Conservation (phyloP, 2,888 invertebrate species). For the Chironomus riparius region DNA sequence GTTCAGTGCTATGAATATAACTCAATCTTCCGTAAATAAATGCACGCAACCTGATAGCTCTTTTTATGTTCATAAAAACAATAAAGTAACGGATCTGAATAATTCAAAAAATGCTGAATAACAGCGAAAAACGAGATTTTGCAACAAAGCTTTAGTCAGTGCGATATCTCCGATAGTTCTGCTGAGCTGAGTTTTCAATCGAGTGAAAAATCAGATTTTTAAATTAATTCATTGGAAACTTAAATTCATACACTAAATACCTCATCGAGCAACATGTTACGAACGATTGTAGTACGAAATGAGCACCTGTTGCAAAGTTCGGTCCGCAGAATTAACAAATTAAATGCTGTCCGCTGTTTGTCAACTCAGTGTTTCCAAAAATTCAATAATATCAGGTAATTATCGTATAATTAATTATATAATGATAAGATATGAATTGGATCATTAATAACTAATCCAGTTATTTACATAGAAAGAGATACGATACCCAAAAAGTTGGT, state of each 20-base stretch:
- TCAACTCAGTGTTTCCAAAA: slow-evolving; percentile 53
- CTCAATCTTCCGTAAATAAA: too few species aligned
- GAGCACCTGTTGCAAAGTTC: slow-evolving; percentile 53
- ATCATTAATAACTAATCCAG: not conserved
- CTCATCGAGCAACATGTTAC: slow-evolving; percentile 49
- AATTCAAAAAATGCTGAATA: too few species aligned
- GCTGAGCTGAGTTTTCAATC: too few species aligned
- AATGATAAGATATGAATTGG: not conserved
- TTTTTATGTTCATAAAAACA: too few species aligned
- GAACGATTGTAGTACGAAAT: slow-evolving; percentile 62
- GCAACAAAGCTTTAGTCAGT: too few species aligned
- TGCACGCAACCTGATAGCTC: too few species aligned
- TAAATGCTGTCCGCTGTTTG: slow-evolving; percentile 51
- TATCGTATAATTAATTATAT: not conserved
- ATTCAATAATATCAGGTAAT: slow-evolving; percentile 51
- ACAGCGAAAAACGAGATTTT: too few species aligned
- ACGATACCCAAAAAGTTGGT: not conserved
- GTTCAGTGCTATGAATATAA: too few species aligned
- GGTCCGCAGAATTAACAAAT: slow-evolving; percentile 50
- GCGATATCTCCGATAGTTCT: too few species aligned
- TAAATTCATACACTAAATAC: not conserved
- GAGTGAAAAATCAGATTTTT: too few species aligned
- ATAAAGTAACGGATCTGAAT: too few species aligned
- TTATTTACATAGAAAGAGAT: not conserved
- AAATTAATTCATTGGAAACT: too few species aligned